Percentiles rank a stretch among this genome's conserved stretches.
Evolutionary conservation across 2,797 vertebrate species (phyloP).

Genomic region (Darevskia nairensis): DNA sequence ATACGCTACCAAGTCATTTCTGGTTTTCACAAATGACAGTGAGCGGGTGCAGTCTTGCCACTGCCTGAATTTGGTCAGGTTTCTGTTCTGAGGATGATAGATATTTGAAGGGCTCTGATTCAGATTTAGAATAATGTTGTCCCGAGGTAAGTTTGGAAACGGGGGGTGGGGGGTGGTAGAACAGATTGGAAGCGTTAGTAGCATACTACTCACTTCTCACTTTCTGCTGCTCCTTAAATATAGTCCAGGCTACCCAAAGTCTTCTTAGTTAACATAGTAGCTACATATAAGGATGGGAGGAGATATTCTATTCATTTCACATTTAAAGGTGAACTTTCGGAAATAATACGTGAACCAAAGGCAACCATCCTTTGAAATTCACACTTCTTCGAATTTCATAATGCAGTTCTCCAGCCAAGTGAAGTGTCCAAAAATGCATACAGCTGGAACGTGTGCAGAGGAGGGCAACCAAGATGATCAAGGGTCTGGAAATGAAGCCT

Average conservation of each 20-base stretch:
- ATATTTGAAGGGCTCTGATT: neutral
- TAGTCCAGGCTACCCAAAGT: neutral
- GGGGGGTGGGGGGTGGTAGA: neutral
- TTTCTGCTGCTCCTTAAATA: neutral
- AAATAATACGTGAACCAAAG: too few relatives aligned
- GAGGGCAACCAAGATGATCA: too few relatives aligned
- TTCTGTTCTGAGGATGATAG: conserved; percentile 60
- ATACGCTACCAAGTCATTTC: conserved; percentile 74
- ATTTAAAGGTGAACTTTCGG: too few relatives aligned
- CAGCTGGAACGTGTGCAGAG: too few relatives aligned
- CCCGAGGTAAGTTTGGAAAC: neutral
- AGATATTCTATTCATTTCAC: too few relatives aligned
- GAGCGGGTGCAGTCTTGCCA: conserved; percentile 64
- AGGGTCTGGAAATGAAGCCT: too few relatives aligned
- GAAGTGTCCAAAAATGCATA: too few relatives aligned
- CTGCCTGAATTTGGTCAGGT: conserved; percentile 57
- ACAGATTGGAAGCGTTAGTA: fast-evolving
- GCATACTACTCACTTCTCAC: fast-evolving
- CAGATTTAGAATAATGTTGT: neutral
- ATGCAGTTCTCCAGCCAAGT: too few relatives aligned
- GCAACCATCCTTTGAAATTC: too few relatives aligned
- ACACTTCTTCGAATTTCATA: too few relatives aligned
- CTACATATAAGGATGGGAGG: too few relatives aligned
- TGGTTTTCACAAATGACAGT: conserved; percentile 74
- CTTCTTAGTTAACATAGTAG: neutral